These are phyloP conservation scores for Steatornis caripensis DNA, from an alignment of 2,113 vertebrate species.

Conservation along the genomic window DNA sequence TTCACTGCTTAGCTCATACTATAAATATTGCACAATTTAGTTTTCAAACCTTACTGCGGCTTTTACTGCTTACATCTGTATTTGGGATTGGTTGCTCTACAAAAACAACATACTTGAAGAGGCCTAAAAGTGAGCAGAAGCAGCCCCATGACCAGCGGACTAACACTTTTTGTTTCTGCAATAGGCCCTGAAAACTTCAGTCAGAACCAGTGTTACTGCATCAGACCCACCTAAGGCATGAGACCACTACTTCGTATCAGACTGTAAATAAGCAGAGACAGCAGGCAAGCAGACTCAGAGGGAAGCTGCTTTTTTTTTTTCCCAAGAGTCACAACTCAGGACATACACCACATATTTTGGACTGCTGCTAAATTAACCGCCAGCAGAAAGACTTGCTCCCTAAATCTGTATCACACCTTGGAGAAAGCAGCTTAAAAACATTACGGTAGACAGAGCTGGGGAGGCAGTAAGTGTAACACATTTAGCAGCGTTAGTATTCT, in stretches of 20 bases:
- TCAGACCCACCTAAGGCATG: neutral
- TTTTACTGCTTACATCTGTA: neutral
- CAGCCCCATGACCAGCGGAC: neutral
- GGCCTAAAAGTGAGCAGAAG: neutral
- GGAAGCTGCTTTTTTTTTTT: neutral
- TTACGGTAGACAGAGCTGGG: neutral
- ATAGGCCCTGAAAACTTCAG: neutral
- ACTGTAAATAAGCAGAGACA: neutral
- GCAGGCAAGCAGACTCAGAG: neutral
- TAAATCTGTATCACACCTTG: neutral
- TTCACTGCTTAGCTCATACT: neutral
- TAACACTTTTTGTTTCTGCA: neutral
- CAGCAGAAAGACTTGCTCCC: neutral
- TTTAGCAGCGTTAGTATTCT: neutral
- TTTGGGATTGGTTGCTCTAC: neutral
- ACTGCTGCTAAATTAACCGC: neutral
- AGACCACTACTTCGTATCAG: neutral
- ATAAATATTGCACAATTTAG: neutral
- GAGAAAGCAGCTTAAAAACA: neutral
- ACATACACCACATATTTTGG: neutral
- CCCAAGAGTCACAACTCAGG: neutral
- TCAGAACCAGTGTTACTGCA: neutral
- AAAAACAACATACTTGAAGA: neutral
- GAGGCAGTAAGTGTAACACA: neutral
- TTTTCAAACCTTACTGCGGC: neutral